phyloP scores from a whole-genome alignment of 1,140 invertebrate species.

The Cydia fagiglandana region DNA sequence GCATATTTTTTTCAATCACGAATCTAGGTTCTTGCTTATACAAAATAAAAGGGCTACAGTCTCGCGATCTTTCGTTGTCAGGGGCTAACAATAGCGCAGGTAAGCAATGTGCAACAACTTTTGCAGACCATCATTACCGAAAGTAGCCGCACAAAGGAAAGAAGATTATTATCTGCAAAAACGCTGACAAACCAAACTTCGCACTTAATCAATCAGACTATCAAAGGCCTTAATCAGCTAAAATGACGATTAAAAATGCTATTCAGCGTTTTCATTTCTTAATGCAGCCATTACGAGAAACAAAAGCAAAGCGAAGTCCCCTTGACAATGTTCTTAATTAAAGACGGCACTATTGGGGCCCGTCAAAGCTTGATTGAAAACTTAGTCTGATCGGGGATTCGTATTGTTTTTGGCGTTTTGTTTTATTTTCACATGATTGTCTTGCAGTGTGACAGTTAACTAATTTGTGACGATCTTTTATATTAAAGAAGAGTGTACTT shows the following conservation, averaged over 20 bases:
- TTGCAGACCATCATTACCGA: too few species aligned
- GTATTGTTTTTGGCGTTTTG: slow-evolving; percentile 8
- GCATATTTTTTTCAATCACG: too few species aligned
- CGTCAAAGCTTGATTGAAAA: slow-evolving; percentile 22
- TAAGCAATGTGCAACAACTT: too few species aligned
- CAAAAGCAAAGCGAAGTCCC: slow-evolving; percentile 39
- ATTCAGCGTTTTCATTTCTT: slow-evolving; percentile 47
- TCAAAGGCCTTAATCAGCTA: slow-evolving; percentile 24
- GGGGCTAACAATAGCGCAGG: too few species aligned
- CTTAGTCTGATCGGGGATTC: slow-evolving; percentile 18
- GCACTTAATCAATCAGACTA: slow-evolving; percentile 30
- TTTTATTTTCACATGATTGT: background rate
- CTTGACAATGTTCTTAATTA: slow-evolving; percentile 70
- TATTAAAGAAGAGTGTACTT: too few species aligned
- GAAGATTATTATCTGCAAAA: background rate
- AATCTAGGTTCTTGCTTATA: too few species aligned
- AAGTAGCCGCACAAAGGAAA: background rate
- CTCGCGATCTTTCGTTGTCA: too few species aligned
- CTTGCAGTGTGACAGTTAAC: background rate
- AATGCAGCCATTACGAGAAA: slow-evolving; percentile 51
- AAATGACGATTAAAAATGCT: slow-evolving; percentile 26
- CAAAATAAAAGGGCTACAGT: too few species aligned
- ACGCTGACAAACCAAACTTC: background rate
- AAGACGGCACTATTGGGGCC: slow-evolving; percentile 56
- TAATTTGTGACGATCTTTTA: too few species aligned